Conservation (phyloP, 1,140 invertebrate species). For the Anoplolepis gracilipes region DNA sequence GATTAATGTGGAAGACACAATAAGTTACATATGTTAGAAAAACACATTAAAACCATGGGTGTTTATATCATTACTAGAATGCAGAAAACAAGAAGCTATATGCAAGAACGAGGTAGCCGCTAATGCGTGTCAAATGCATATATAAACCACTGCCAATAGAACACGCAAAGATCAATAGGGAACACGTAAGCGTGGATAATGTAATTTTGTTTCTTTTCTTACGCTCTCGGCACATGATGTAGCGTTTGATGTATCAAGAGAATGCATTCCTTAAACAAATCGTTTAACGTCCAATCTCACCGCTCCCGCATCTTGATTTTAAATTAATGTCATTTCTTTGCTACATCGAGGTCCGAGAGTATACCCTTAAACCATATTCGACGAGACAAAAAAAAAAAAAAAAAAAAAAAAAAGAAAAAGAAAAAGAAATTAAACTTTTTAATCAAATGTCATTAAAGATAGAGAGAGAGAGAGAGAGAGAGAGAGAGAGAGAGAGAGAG, state of each 20-base stretch:
- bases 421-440: neutral
- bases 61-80: conserved; percentile 68
- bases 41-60: conserved; percentile 54
- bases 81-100: conserved; percentile 72
- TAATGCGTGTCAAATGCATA: conserved; percentile 75
- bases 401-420: neutral
- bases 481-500: no score
- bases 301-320: neutral
- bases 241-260: neutral
- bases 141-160: conserved; percentile 67
- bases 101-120: conserved; percentile 60
- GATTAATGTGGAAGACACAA: conserved; percentile 53
- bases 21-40: conserved; percentile 56
- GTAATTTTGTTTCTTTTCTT: conserved; percentile 42
- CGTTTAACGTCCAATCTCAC: neutral
- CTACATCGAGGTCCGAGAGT: conserved; percentile 31
- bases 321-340: neutral
- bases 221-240: conserved; percentile 19
- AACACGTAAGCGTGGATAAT: conserved; percentile 69
- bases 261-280: neutral
- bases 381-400: neutral
- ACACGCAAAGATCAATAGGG: conserved; percentile 62
- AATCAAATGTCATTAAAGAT: neutral
- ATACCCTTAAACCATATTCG: conserved; percentile 8
- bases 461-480: no score